Percentiles rank a stretch among this genome's conserved stretches.
These are phyloP conservation scores for Hemibagrus wyckioides DNA, from an alignment of 2,113 vertebrate species.

Conservation along the genomic window DNA sequence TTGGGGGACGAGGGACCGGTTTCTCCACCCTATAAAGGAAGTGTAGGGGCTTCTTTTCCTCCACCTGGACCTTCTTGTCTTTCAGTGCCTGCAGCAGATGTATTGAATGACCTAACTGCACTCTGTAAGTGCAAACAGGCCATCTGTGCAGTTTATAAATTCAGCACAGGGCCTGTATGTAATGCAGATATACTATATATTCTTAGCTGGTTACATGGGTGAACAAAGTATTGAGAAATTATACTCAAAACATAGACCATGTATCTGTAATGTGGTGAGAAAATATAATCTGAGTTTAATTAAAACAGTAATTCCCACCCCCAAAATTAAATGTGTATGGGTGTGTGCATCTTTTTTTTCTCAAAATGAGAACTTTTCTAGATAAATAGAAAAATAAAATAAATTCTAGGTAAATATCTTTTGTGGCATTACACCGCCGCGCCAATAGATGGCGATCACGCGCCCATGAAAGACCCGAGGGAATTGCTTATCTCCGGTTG, in stretches of 20 bases:
- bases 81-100: constrained; percentile 71
- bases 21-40: constrained; percentile 75
- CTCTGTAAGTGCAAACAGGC: neutral
- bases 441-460: too few relatives aligned
- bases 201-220: neutral
- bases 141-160: constrained; percentile 4
- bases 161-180: neutral
- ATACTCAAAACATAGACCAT: neutral
- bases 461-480: too few relatives aligned
- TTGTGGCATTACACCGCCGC: too few relatives aligned
- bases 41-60: constrained; percentile 66
- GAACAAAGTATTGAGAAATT: neutral
- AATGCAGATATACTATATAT: neutral
- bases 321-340: too few relatives aligned
- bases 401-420: too few relatives aligned
- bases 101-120: neutral
- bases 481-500: too few relatives aligned
- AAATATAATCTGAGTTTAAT: too few relatives aligned
- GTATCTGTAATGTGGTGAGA: too few relatives aligned
- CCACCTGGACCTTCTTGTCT: constrained; percentile 66
- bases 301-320: too few relatives aligned
- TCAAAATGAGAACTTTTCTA: too few relatives aligned
- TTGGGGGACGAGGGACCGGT: constrained; percentile 73
- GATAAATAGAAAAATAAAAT: too few relatives aligned
- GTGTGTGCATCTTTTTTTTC: too few relatives aligned